phyloP scores from a whole-genome alignment of 2,888 invertebrate species.

The Timema cristinae region DNA sequence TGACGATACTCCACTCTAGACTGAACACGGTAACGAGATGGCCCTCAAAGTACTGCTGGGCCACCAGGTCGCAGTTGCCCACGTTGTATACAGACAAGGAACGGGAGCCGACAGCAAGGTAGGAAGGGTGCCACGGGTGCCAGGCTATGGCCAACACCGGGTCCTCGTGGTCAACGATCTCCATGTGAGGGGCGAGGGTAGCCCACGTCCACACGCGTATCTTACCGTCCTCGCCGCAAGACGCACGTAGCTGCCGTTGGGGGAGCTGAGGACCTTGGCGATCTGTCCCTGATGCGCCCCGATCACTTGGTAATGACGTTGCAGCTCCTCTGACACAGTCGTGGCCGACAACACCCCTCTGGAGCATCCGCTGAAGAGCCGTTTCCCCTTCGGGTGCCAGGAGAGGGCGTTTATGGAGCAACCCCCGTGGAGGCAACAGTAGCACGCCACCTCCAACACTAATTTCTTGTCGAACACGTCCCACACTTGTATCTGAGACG shows the following conservation, averaged over 20 bases:
- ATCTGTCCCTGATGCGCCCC: slow-evolving; percentile 21
- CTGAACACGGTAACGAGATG: slow-evolving; percentile 11
- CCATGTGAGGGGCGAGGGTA: slow-evolving; percentile 6
- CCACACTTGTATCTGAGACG: neutral
- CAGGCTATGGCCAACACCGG: slow-evolving; percentile 13
- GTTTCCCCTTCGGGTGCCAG: neutral
- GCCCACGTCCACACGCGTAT: slow-evolving; percentile 22
- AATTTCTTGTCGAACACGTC: neutral
- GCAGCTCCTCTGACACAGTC: neutral
- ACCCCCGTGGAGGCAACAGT: neutral
- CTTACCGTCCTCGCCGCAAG: slow-evolving; percentile 18
- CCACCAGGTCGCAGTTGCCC: neutral
- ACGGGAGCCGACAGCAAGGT: slow-evolving; percentile 3
- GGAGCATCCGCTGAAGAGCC: slow-evolving; percentile 13
- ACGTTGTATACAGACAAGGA: slow-evolving; percentile 13
- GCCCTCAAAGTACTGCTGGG: neutral
- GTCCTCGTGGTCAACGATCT: neutral
- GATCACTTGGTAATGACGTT: neutral
- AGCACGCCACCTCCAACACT: neutral
- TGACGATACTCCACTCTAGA: slow-evolving; percentile 7
- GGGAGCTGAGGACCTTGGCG: slow-evolving; percentile 7
- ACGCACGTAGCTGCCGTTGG: slow-evolving; percentile 22
- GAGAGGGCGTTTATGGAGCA: neutral
- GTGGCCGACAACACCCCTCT: neutral
- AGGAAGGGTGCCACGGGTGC: slow-evolving; percentile 20